Base-by-base conservation (phyloP, 2,113 vertebrate genomes). In the Sminthopsis crassicaudata region DNA sequence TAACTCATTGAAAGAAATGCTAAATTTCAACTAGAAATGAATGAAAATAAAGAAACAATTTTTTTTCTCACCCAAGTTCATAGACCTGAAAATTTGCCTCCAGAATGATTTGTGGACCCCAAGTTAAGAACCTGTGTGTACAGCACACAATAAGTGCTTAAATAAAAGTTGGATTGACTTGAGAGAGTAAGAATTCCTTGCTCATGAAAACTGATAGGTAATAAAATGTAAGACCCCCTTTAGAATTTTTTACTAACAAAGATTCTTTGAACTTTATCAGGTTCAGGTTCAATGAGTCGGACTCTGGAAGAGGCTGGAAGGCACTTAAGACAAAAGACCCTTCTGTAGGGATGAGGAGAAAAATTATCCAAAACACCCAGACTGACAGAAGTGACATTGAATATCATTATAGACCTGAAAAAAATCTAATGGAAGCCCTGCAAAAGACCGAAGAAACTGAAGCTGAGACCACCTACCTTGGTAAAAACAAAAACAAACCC, bases 371-470 rank as follows among this genome's bases (percentile, higher is more conserved):
- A 3, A 67, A n/a, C 0, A 0, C 92, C 6, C 0, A 55, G 2
- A 53, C 36, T 89, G 91, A 51, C 88, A 91, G 93, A 96, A 95
- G 92, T 84, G 92, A 84, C 30, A 53, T 91, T 27, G 53, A 91
- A 90, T 95, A 94, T 55, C 53, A 51, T 96, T 95, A 90, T 93
- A 54, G 36, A 36, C 19, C 48, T 48, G 93, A 95, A 55, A 91
- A 96, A 90, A 89, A 96, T 27, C n/a, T 53, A 52, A 36, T 92
- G 55, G 92, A 94, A 97, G 95, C 54, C 30, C 22, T 92, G 27
- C 14, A 94, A 1, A 90, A 92, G 50, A 94, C 67, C 52, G 90
- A 54, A 60, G 94, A 95, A 96, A 90, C 9, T 14, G 53, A 96
- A 76, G 46, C 30, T 95, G 93, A 93, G 94, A 93, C 25, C n/a